Evolutionary conservation across 2,113 vertebrate genomes (phyloP), one percentile per base, ranked within the genome.

Genomic region (Willisornis vidua): DNA sequence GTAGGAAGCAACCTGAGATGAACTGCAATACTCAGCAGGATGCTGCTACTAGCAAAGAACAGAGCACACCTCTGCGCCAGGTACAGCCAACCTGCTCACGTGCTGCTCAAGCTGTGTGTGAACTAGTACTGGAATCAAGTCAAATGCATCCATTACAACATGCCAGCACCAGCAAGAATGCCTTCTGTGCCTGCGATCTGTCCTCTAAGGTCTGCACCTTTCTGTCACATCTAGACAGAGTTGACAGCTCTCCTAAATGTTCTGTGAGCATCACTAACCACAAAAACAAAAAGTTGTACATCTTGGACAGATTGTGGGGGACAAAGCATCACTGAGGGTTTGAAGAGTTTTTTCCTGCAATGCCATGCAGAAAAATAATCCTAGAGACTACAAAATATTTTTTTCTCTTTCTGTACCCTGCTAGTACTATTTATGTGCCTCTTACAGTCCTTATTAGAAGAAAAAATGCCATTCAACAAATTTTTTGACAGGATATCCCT

Each of bases 1-100:
- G 39, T 41, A 54, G 37, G 37, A 81, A 90, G 93, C 78, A 92
- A 81, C 88, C 93, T 59, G 58, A 92, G 66, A 83, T 94, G 94
- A 97, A 94, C 74, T 14, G 46, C 45, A 72, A 63, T 12, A 54
- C 65, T 33, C 76, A 78, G 85, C 54, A 71, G 83, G 85, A 52
- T 0, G 0, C 39, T 7, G 78, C 54, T 52, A 26, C 19, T 7
- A 71, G 81, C 55, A 16, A 67, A 82, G 71, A 52, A 51, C 6
- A 33, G 33, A 28, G 82, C 67, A 82, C 77, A 45, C 78, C 81
- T 77, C 70, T 35, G 12, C 0, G 6, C 45, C 85, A 62, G 46
- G 29, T 65, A 52, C n/a, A 63, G 79, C 41, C 78, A 73, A 22
- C 23, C 67, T 20, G 15, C 52, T 70, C 31, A 6, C 0, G 0